These are phyloP conservation scores for Delphinus delphis DNA, from an alignment of 2,113 vertebrate species.

Conservation along the genomic window DNA sequence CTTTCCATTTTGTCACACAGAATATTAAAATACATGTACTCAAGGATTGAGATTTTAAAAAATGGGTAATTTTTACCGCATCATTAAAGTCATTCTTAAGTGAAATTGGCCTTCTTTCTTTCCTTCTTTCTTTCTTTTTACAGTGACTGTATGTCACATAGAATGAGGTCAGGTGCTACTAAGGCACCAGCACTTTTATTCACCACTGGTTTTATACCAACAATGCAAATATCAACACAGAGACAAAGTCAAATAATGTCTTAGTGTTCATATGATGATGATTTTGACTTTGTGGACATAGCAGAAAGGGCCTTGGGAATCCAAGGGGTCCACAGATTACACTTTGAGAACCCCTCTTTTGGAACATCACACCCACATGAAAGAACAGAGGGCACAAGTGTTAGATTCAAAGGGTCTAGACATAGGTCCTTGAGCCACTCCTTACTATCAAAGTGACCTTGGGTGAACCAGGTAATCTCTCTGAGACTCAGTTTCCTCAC, in stretches of 20 bases:
- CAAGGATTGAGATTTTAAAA: not conserved
- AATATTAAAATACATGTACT: not conserved
- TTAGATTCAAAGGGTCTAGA: not conserved
- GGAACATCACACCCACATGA: not conserved
- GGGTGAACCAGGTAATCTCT: not conserved
- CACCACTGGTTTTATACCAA: not conserved
- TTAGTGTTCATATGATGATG: not conserved
- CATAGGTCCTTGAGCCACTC: not conserved
- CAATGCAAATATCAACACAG: not conserved
- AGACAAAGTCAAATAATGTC: not conserved
- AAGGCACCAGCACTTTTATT: not conserved
- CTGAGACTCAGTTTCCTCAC: not conserved
- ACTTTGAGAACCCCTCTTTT: not conserved
- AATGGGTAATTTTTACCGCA: not conserved
- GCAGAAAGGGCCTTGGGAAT: not conserved
- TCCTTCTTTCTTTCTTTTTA: not conserved
- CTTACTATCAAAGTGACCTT: not conserved
- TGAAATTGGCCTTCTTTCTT: not conserved
- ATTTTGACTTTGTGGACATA: not conserved
- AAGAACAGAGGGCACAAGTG: not conserved
- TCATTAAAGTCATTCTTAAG: not conserved
- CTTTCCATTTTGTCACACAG: not conserved
- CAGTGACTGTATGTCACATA: not conserved
- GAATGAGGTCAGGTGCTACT: not conserved
- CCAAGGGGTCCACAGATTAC: rapidly evolving